Percentiles rank a stretch among this genome's conserved stretches.
Evolutionary conservation across 2,797 vertebrate species (phyloP).

Genomic region (Betta splendens): DNA sequence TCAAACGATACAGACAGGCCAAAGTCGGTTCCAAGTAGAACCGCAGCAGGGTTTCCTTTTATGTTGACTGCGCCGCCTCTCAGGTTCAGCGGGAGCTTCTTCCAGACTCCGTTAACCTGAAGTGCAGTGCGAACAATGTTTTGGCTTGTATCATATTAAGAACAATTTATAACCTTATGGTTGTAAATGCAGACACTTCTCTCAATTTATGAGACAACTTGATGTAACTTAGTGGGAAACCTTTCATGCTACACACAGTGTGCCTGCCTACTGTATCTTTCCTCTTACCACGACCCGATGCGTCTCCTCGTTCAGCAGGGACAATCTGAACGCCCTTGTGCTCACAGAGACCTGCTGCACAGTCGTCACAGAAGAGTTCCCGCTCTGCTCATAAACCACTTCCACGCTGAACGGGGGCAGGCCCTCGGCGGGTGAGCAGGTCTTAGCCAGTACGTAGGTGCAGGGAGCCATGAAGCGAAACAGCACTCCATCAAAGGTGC

Average conservation of each 20-base stretch:
- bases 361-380: slow-evolving; percentile 64
- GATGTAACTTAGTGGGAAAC: too few species aligned
- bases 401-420: slow-evolving; percentile 82
- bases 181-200: too few species aligned
- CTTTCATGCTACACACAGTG: too few species aligned
- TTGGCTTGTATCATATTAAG: too few species aligned
- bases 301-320: slow-evolving; percentile 73
- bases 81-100: slow-evolving; percentile 78
- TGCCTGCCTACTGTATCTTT: too few species aligned
- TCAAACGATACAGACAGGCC: slow-evolving; percentile 81
- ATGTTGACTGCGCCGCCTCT: slow-evolving; percentile 65
- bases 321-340: slow-evolving; percentile 66
- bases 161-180: too few species aligned
- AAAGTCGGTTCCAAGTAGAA: slow-evolving; percentile 79
- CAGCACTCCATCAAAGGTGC: slow-evolving; percentile 83
- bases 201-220: too few species aligned
- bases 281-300: slow-evolving; percentile 82
- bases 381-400: slow-evolving; percentile 76
- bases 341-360: slow-evolving; percentile 77
- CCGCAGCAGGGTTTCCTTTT: slow-evolving; percentile 66
- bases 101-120: slow-evolving; percentile 85
- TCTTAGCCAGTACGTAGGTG: slow-evolving; percentile 82
- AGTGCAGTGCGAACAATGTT: too few species aligned
- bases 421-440: slow-evolving; percentile 68
- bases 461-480: slow-evolving; percentile 83